phyloP scores from a whole-genome alignment of 2,888 invertebrate species.

The Tachina grossa region DNA sequence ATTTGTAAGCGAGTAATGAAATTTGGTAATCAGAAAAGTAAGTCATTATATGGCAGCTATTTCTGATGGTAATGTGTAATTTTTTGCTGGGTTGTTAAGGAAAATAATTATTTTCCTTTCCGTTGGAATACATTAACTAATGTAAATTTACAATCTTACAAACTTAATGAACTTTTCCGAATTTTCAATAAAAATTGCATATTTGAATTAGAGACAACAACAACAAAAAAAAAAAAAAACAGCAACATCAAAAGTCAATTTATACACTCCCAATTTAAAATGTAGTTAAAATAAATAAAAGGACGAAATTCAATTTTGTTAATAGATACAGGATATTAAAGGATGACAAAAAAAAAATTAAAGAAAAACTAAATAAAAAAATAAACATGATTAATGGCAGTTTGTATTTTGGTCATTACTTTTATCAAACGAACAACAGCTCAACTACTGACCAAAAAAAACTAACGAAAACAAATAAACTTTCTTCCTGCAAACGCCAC shows the following conservation, averaged over 20 bases:
- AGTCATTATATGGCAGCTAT: too few species aligned
- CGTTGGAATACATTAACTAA: constrained; percentile 1
- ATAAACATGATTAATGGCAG: constrained; percentile 63
- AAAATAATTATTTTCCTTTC: not conserved
- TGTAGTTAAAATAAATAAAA: constrained; percentile 36
- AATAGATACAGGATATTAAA: constrained; percentile 45
- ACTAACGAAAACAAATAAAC: constrained; percentile 55
- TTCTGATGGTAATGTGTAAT: too few species aligned
- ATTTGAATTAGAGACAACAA: constrained; percentile 1
- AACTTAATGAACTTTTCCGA: constrained; percentile 9
- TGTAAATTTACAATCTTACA: not conserved
- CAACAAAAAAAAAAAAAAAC: constrained; percentile 12
- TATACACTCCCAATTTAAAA: constrained; percentile 29
- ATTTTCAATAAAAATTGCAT: not conserved
- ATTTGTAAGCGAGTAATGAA: too few species aligned
- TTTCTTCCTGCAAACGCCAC: constrained; percentile 32
- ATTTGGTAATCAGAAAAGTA: too few species aligned
- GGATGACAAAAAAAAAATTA: constrained; percentile 28
- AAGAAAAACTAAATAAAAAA: constrained; percentile 45
- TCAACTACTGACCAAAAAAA: constrained; percentile 52
- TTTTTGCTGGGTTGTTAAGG: too few species aligned
- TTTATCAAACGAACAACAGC: constrained; percentile 49
- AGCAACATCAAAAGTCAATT: constrained; percentile 25
- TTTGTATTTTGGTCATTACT: constrained; percentile 62
- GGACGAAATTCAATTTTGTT: constrained; percentile 44